Conservation (phyloP, 2,797 vertebrate species). For the Numenius phaeopus region DNA sequence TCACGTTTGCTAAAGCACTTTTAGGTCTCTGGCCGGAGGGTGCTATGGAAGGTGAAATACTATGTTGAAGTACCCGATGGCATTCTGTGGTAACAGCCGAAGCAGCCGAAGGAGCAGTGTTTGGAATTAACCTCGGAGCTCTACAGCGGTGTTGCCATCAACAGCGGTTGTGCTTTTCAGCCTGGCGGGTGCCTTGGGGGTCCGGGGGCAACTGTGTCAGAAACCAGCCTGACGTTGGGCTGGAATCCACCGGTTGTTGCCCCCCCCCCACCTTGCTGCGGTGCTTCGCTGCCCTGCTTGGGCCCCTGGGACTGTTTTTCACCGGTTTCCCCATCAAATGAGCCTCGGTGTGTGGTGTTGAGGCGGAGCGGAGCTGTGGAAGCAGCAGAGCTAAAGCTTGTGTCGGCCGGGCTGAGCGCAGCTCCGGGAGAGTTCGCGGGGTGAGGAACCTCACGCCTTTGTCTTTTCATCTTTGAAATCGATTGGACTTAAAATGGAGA, state of each 20-base stretch:
- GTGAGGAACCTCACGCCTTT: background rate
- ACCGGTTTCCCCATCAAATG: accelerated
- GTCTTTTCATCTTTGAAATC: background rate
- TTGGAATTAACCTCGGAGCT: background rate
- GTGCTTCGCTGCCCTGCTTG: background rate
- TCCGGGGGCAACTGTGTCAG: background rate
- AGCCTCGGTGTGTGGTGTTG: background rate
- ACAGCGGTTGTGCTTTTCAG: background rate
- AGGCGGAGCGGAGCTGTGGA: background rate
- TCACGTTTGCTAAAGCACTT: background rate
- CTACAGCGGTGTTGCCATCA: background rate
- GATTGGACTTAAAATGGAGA: background rate
- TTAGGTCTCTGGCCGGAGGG: background rate
- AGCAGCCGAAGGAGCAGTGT: background rate
- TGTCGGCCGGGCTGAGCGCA: background rate
- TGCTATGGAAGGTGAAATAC: background rate
- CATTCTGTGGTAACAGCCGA: accelerated
- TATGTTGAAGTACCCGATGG: accelerated
- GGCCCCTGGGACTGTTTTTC: background rate
- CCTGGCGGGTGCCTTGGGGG: background rate
- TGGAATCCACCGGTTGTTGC: accelerated
- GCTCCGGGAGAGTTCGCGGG: background rate
- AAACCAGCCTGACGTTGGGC: background rate
- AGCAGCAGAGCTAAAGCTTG: background rate
- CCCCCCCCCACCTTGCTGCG: accelerated